These are phyloP conservation scores for Parnassius apollo DNA, from an alignment of 2,888 invertebrate genomes.

Conservation along the genomic window DNA sequence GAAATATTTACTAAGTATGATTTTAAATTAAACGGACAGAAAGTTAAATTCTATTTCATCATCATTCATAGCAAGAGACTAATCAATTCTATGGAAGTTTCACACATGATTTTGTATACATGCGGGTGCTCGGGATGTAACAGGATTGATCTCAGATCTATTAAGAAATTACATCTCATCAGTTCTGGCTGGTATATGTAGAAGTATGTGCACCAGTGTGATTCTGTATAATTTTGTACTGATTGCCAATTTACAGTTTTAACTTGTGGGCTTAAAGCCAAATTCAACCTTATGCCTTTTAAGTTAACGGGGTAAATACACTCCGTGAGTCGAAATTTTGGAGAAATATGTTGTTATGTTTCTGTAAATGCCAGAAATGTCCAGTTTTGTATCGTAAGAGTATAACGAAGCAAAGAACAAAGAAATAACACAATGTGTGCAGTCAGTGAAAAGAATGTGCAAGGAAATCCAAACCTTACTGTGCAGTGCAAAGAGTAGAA, in stretches of 20 bases:
- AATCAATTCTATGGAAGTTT: constrained; percentile 29
- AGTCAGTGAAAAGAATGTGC: constrained; percentile 63
- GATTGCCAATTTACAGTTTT: constrained; percentile 44
- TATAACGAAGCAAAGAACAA: constrained; percentile 59
- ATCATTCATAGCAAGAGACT: constrained; percentile 19
- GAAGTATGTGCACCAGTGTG: constrained; percentile 77
- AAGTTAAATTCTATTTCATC: constrained; percentile 14
- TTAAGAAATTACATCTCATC: constrained; percentile 48
- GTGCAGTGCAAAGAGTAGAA: constrained; percentile 77
- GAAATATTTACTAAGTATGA: constrained; percentile 14
- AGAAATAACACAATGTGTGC: constrained; percentile 58
- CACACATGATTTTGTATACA: constrained; percentile 44
- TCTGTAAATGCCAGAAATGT: constrained; percentile 62
- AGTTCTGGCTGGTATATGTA: constrained; percentile 78
- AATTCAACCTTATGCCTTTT: constrained; percentile 40
- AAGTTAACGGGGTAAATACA: constrained; percentile 37
- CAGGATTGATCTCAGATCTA: constrained; percentile 40
- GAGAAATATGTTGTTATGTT: constrained; percentile 49
- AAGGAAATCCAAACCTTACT: constrained; percentile 70
- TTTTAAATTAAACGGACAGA: constrained; percentile 11
- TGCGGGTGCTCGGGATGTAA: constrained; percentile 64
- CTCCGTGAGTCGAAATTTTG: constrained; percentile 46
- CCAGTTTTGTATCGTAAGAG: constrained; percentile 51
- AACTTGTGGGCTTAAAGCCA: constrained; percentile 43
- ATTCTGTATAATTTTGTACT: constrained; percentile 35